Conservation (phyloP, 2,797 vertebrate genomes). For the Mus spretus region DNA sequence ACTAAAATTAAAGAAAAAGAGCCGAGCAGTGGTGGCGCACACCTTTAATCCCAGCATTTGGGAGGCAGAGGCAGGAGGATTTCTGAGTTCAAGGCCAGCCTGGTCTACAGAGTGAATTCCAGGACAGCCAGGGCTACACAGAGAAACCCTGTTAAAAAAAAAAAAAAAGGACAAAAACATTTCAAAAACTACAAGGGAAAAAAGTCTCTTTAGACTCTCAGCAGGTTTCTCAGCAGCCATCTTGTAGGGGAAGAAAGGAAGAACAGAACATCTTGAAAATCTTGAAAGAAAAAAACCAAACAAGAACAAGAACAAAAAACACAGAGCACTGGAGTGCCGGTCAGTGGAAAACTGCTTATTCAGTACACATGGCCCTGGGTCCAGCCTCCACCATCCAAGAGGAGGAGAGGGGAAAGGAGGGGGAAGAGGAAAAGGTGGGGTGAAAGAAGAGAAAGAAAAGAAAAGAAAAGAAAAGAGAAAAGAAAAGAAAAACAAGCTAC, state of each 20-base stretch:
- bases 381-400: background rate
- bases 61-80: too few species aligned
- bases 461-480: too few species aligned
- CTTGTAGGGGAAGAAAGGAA: background rate
- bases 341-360: background rate
- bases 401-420: background rate
- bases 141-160: too few species aligned
- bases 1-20: background rate
- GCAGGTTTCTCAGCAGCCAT: background rate
- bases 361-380: background rate
- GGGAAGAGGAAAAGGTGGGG: background rate
- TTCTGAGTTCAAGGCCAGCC: background rate
- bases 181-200: background rate
- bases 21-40: too few species aligned
- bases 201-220: background rate
- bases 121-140: too few species aligned
- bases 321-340: background rate
- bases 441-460: too few species aligned
- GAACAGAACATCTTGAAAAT: background rate
- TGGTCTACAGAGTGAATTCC: too few species aligned
- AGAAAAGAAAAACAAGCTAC: background rate
- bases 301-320: too few species aligned
- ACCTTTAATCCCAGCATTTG: too few species aligned
- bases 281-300: background rate
- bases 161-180: too few species aligned